phyloP scores from a whole-genome alignment of 2,797 vertebrate genomes.

The Holocentrus rufus region DNA sequence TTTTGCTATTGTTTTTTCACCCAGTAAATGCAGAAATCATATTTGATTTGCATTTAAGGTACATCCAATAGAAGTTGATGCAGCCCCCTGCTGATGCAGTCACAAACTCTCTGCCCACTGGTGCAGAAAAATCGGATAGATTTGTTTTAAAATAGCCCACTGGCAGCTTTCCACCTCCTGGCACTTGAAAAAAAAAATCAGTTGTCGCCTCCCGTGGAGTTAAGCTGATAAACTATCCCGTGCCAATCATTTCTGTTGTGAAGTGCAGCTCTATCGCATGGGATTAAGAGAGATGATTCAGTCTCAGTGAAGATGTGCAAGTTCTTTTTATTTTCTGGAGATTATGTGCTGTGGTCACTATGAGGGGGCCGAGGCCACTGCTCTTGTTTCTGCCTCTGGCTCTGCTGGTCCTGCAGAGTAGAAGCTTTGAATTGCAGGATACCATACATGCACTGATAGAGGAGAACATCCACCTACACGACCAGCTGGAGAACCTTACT shows the following conservation, averaged over 20 bases:
- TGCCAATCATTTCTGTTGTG: conserved; percentile 27
- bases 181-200: conserved; percentile 52
- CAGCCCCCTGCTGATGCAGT: conserved; percentile 3
- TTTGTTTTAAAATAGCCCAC: conserved; percentile 67
- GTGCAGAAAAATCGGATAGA: conserved; percentile 74
- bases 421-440: conserved; percentile 84
- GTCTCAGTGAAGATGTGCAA: conserved; percentile 48
- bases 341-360: conserved; percentile 31
- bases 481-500: conserved; percentile 86
- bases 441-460: conserved; percentile 84
- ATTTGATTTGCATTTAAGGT: conserved; percentile 15
- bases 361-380: conserved; percentile 54
- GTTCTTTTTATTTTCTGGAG: conserved; percentile 3
- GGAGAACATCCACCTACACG: conserved; percentile 86
- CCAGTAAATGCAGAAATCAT: not conserved
- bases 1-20: not conserved
- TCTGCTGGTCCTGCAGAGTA: conserved; percentile 63
- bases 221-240: conserved; percentile 46
- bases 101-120: conserved; percentile 39
- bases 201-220: conserved; percentile 42
- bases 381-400: conserved; percentile 54
- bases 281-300: not conserved
- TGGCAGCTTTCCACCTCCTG: conserved; percentile 72
- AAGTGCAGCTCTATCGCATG: not conserved
- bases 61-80: conserved; percentile 5